These are phyloP conservation scores for Drosophila mojavensis DNA, from an alignment of 1,140 invertebrate genomes.

Conservation along the genomic window DNA sequence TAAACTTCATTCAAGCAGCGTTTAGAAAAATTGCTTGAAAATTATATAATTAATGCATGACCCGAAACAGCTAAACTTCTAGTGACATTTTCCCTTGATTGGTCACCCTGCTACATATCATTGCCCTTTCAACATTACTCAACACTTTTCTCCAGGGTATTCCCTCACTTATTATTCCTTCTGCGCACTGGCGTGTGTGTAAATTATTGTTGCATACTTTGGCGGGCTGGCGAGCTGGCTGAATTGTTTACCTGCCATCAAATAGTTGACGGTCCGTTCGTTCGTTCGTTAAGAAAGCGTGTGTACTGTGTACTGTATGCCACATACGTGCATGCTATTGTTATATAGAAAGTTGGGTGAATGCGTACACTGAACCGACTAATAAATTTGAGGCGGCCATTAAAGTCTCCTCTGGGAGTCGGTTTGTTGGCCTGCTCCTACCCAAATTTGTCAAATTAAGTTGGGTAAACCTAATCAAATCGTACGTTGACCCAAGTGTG, in stretches of 20 bases:
- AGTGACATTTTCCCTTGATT: no score
- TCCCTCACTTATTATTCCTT: neutral
- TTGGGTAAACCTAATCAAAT: conserved; percentile 41
- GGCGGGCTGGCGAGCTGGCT: conserved; percentile 46
- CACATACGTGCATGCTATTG: neutral
- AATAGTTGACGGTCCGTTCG: neutral
- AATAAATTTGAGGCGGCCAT: conserved; percentile 25
- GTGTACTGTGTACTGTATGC: neutral
- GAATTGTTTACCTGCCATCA: conserved; percentile 50
- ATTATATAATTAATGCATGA: no score
- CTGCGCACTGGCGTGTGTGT: conserved; percentile 42
- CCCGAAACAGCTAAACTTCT: no score
- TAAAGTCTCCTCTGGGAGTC: conserved; percentile 25
- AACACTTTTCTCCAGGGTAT: conserved; percentile 2
- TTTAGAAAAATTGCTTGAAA: no score
- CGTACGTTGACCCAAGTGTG: conserved; percentile 49
- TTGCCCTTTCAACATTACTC: no score
- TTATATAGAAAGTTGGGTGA: conserved; percentile 17
- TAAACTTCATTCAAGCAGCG: no score
- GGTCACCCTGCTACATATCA: no score
- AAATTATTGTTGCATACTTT: conserved; percentile 67
- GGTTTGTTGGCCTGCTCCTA: conserved; percentile 15
- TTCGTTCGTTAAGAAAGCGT: conserved; percentile 2
- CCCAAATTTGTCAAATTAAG: conserved; percentile 50
- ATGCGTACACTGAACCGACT: conserved; percentile 17